phyloP scores from a whole-genome alignment of 2,888 invertebrate species.

The Orthosia incerta region DNA sequence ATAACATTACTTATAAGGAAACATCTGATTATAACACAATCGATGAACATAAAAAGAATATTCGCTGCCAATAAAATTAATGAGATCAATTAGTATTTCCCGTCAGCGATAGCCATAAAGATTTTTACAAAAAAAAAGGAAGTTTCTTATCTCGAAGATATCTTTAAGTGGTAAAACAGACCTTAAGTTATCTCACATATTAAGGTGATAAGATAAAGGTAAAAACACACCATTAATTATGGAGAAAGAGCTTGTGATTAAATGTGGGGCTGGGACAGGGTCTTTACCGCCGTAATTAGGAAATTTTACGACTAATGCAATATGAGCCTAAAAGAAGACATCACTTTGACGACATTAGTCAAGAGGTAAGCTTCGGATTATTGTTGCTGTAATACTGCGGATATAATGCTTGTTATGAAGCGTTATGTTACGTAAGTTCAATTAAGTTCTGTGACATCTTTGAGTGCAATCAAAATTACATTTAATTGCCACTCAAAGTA shows the following conservation, averaged over 20 bases:
- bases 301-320: conserved; percentile 59
- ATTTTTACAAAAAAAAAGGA: conserved; percentile 42
- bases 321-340: conserved; percentile 49
- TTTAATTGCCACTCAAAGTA: neutral
- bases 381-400: neutral
- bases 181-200: conserved; percentile 64
- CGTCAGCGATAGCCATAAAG: conserved; percentile 42
- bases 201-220: conserved; percentile 66
- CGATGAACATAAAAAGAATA: conserved; percentile 49
- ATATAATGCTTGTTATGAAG: conserved; percentile 3
- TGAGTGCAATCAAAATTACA: neutral
- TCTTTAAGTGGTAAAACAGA: conserved; percentile 66
- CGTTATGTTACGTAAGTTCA: conserved; percentile 2
- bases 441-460: conserved; percentile 10
- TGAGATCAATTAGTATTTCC: conserved; percentile 58
- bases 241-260: conserved; percentile 62
- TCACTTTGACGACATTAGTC: conserved; percentile 53
- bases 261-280: conserved; percentile 55
- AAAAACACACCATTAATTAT: conserved; percentile 67
- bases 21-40: conserved; percentile 13
- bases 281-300: conserved; percentile 66
- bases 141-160: conserved; percentile 58
- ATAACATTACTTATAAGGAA: conserved; percentile 31
- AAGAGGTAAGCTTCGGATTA: conserved; percentile 23
- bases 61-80: conserved; percentile 55